These are phyloP conservation scores for Pentalonia nigronervosa DNA, from an alignment of 1,140 invertebrate species.

Conservation along the genomic window DNA sequence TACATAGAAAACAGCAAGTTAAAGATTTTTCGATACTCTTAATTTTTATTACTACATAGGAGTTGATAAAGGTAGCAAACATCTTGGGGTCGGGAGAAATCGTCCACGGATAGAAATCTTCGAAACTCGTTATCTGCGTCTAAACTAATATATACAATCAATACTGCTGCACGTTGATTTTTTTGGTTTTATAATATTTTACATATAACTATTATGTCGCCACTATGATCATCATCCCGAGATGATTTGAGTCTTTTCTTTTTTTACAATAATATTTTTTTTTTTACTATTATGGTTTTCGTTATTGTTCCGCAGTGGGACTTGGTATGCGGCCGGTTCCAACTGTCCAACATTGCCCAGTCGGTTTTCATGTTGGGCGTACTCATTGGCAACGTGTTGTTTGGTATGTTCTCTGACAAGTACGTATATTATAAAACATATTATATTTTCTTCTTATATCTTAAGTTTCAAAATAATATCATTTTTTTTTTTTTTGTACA, in stretches of 20 bases:
- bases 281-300: neutral
- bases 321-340: conserved; percentile 72
- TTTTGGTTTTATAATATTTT: neutral
- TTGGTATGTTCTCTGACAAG: conserved; percentile 79
- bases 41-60: too few species aligned
- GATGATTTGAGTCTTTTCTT: neutral
- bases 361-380: conserved; percentile 80
- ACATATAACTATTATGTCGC: neutral
- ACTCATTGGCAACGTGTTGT: conserved; percentile 75
- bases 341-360: conserved; percentile 75
- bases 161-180: neutral
- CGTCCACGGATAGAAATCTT: too few species aligned
- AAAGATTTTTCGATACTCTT: too few species aligned
- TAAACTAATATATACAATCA: neutral
- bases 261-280: neutral
- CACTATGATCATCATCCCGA: too few species aligned
- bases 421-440: conserved; percentile 63
- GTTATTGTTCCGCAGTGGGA: conserved; percentile 69
- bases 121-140: neutral
- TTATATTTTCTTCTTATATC: neutral
- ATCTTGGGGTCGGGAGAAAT: too few species aligned
- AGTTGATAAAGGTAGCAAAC: too few species aligned
- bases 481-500: neutral
- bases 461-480: neutral
- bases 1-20: too few species aligned